These are phyloP conservation scores for Standfussiana lucernea DNA, from an alignment of 2,888 invertebrate species.

Conservation along the genomic window DNA sequence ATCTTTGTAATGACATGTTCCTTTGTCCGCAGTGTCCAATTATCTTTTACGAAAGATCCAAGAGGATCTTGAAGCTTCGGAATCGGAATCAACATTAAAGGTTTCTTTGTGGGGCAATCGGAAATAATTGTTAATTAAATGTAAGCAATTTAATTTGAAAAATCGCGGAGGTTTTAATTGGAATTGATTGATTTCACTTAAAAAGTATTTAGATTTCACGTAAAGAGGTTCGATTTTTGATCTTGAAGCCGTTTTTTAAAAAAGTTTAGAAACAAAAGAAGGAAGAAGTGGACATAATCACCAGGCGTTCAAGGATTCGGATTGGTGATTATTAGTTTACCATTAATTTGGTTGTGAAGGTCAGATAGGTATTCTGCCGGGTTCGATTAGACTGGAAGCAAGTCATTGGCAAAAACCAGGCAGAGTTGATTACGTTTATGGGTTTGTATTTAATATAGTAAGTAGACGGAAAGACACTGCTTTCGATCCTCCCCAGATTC, in stretches of 20 bases:
- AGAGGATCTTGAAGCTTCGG: conserved; percentile 33
- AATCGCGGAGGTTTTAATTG: conserved; percentile 28
- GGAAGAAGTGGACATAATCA: neutral
- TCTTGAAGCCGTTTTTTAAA: neutral
- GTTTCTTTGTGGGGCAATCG: conserved; percentile 42
- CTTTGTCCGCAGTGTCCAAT: conserved; percentile 67
- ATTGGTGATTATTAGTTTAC: neutral
- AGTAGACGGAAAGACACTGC: neutral
- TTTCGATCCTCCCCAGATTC: neutral
- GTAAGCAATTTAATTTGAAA: conserved; percentile 47
- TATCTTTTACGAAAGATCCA: conserved; percentile 56
- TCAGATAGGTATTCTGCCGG: neutral
- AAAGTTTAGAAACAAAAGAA: neutral
- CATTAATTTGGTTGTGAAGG: neutral
- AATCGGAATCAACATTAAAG: conserved; percentile 51
- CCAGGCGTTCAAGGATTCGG: neutral
- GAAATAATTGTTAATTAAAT: conserved; percentile 57
- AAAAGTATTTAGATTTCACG: too few species aligned
- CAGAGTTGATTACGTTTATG: too few species aligned
- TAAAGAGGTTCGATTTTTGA: conserved; percentile 16
- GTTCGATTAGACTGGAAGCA: neutral
- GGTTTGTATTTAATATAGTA: neutral
- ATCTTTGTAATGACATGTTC: conserved; percentile 66
- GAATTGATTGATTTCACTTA: conserved; percentile 31
- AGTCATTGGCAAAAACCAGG: neutral